Percentiles rank a stretch among this genome's conserved stretches.
Conservation (phyloP, 1,140 invertebrate species). For the Thaumetopoea pityocampa region DNA sequence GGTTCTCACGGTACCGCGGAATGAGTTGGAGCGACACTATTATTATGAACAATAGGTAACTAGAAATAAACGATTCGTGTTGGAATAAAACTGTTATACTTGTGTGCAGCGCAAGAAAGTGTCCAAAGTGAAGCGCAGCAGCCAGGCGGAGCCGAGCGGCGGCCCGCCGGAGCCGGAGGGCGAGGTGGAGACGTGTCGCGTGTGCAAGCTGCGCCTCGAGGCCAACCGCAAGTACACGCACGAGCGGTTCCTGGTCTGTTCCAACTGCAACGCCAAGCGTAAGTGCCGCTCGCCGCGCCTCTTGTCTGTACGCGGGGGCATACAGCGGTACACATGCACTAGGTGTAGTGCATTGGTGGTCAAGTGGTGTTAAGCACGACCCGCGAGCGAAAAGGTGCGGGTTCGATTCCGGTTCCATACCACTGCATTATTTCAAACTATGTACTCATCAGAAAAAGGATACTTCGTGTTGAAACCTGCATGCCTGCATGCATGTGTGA, state of each 20-base stretch:
- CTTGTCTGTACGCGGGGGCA: not conserved
- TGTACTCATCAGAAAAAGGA: too few relatives aligned
- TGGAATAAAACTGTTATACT: not conserved
- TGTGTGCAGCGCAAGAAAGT: conserved; percentile 53
- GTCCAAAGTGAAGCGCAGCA: conserved; percentile 54
- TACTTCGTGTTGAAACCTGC: too few relatives aligned
- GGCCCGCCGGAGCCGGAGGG: conserved; percentile 20
- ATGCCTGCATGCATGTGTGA: too few relatives aligned
- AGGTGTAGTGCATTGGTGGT: too few relatives aligned
- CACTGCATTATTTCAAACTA: too few relatives aligned
- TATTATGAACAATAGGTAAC: not conserved
- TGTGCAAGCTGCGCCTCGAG: conserved; percentile 73
- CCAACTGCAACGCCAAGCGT: conserved; percentile 84
- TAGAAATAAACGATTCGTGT: not conserved
- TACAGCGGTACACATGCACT: too few relatives aligned
- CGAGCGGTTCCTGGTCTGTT: conserved; percentile 81
- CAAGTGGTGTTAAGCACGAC: too few relatives aligned
- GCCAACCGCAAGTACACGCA: conserved; percentile 75
- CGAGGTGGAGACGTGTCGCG: conserved; percentile 63
- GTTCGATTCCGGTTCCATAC: too few relatives aligned
- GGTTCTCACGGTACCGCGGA: too few relatives aligned
- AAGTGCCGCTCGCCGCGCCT: conserved; percentile 41
- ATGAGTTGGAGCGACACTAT: too few relatives aligned
- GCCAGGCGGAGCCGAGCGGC: conserved; percentile 28
- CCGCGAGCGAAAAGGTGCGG: too few relatives aligned